Conservation (phyloP, 2,797 vertebrate genomes). For the Danionella dracula region DNA sequence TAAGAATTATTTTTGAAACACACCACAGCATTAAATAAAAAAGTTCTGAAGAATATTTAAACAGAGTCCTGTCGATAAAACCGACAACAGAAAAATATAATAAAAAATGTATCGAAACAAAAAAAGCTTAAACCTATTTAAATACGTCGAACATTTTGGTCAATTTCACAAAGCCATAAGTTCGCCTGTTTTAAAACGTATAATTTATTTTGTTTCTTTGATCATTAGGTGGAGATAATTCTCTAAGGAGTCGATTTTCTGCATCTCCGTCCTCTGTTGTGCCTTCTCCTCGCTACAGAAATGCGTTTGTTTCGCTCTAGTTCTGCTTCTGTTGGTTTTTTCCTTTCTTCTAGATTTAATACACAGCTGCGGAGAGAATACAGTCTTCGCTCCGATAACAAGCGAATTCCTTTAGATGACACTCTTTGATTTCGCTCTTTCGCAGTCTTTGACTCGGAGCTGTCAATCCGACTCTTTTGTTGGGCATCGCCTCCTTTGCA, state of each 20-base stretch:
- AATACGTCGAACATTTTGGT: too few species aligned
- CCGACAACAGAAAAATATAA: too few species aligned
- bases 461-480: conserved; percentile 74
- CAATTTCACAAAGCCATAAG: too few species aligned
- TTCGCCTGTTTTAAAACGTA: not conserved
- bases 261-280: conserved; percentile 63
- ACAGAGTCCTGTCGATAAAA: too few species aligned
- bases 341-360: conserved; percentile 61
- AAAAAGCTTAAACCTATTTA: too few species aligned
- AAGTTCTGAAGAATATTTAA: too few species aligned
- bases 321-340: conserved; percentile 34
- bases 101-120: too few species aligned
- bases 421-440: conserved; percentile 68
- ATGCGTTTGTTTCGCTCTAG: conserved; percentile 59
- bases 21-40: too few species aligned
- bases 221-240: conserved; percentile 35
- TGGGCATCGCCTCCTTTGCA: conserved; percentile 67
- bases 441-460: conserved; percentile 69
- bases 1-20: too few species aligned
- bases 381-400: conserved; percentile 70
- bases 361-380: conserved; percentile 71
- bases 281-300: conserved; percentile 60
- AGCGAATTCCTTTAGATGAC: conserved; percentile 65
- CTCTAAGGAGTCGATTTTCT: conserved; percentile 51
- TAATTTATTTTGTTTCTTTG: too few species aligned